phyloP scores from a whole-genome alignment of 2,113 vertebrate genomes.

The Hirundichthys speculiger region DNA sequence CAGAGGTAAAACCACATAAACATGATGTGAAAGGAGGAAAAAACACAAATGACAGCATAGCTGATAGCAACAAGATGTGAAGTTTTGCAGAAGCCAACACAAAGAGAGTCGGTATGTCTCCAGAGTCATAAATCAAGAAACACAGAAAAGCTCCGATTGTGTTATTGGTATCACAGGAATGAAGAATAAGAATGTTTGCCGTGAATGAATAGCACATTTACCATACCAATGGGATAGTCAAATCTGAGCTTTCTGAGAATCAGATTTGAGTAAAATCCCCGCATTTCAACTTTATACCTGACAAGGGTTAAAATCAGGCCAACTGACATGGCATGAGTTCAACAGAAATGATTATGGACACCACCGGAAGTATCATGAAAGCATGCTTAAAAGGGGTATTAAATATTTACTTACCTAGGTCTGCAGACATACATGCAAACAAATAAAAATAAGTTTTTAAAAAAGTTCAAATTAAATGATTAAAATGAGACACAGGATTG shows the following conservation, averaged over 20 bases:
- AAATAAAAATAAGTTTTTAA: constrained; percentile 37
- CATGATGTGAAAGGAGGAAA: constrained; percentile 18
- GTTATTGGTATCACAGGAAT: constrained; percentile 43
- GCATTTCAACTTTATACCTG: constrained; percentile 35
- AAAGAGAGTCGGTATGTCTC: constrained; percentile 35
- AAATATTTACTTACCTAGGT: constrained; percentile 72
- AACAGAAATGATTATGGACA: constrained; percentile 17
- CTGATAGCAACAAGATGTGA: constrained; percentile 35
- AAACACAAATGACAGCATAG: constrained; percentile 34
- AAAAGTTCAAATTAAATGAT: constrained; percentile 32
- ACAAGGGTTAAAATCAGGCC: constrained; percentile 23
- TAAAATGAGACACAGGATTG: constrained; percentile 29
- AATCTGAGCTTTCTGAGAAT: constrained; percentile 34
- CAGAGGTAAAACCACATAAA: constrained; percentile 19
- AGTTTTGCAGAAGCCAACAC: constrained; percentile 24
- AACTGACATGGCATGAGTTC: constrained; percentile 25
- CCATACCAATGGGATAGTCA: constrained; percentile 26
- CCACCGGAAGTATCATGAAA: constrained; percentile 6
- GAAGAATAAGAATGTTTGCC: constrained; percentile 32
- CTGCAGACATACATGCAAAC: constrained; percentile 62
- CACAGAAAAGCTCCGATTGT: constrained; percentile 48
- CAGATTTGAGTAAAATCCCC: constrained; percentile 27
- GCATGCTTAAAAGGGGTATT: constrained; percentile 23
- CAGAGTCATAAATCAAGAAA: constrained; percentile 34
- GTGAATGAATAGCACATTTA: constrained; percentile 44